A percentile compares a stretch with the other conserved stretches of the same genome.
Evolutionary conservation across 2,113 vertebrate genomes (phyloP).

Genomic region (Crotophaga sulcirostris): DNA sequence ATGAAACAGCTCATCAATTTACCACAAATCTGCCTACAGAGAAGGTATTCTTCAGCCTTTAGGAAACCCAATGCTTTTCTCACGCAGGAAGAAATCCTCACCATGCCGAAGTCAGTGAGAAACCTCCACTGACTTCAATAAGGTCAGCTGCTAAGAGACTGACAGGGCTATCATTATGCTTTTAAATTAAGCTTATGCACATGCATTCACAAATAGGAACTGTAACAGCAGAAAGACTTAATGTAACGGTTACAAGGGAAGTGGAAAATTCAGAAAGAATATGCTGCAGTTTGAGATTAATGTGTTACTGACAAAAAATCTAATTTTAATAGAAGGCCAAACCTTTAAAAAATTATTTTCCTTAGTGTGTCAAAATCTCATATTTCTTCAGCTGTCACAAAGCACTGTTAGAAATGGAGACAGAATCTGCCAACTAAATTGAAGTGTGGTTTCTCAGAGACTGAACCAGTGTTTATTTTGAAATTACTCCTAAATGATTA

Average conservation of each 20-base stretch:
- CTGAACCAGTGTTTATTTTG: background rate
- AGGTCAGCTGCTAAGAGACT: background rate
- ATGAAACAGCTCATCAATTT: constrained; percentile 14
- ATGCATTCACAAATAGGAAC: background rate
- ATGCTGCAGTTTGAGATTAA: background rate
- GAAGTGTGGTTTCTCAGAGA: background rate
- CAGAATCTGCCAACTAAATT: background rate
- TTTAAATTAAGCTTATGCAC: background rate
- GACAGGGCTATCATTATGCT: background rate
- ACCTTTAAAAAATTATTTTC: background rate
- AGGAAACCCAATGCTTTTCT: background rate
- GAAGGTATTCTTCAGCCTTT: background rate
- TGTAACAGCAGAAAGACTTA: background rate
- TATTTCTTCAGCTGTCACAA: background rate
- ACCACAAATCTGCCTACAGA: constrained; percentile 4
- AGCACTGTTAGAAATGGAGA: background rate
- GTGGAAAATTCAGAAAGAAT: background rate
- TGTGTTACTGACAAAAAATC: background rate
- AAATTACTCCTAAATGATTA: background rate
- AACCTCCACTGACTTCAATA: background rate
- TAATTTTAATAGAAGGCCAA: background rate
- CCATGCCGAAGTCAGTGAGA: background rate
- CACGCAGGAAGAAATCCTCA: background rate
- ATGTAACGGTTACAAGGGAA: background rate
- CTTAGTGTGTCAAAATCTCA: background rate